Evolutionary conservation across 2,797 vertebrate species (phyloP), one percentile per base, ranked within the genome.

Genomic region (Anabas testudineus): DNA sequence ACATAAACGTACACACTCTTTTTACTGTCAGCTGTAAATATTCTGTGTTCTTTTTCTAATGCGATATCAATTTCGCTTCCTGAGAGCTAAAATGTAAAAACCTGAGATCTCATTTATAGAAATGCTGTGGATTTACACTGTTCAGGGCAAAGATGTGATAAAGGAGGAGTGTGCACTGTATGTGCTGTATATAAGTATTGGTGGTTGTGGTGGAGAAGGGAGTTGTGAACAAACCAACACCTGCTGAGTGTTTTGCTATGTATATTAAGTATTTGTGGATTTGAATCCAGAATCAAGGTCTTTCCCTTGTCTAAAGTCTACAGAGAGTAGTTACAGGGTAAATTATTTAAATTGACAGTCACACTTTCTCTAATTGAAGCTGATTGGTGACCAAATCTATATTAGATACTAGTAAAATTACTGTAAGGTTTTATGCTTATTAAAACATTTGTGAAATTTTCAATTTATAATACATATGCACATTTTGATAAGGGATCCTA

Each of bases 1-100:
- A 76, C 75, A 74, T 53, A 42, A 42, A 67, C 47, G 56, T 68
- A 65, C 48, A 80, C 80, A 76, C 81, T 83, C 74, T 84, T 90
- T 91, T 82, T 91, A 90, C 83, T 75, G 49, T 88, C 66, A 32
- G 83, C 72, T 90, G 86, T 90, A 91, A 82, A 90, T 91, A 90
- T n/a, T 76, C 51, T 9, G 16, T 82, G 60, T 76, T 85, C 21
- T 74, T 78, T 81, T 77, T 70, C 43, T 53, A 59, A 80, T 51
- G 63, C 9, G 5, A 10, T 43, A 60, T 51, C 36, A 58, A n/a
- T 64, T 68, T 81, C 71, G 74, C 54, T 73, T 74, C 22, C 53
- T 42, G 72, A 74, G 43, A 82, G 71, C 53, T 75, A 65, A 74
- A 74, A 53, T 37, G 43, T 43, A 43, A 53, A 71, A 70, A 45